Base-by-base conservation (phyloP, 2,113 vertebrate species). In the Gymnorhina tibicen region DNA sequence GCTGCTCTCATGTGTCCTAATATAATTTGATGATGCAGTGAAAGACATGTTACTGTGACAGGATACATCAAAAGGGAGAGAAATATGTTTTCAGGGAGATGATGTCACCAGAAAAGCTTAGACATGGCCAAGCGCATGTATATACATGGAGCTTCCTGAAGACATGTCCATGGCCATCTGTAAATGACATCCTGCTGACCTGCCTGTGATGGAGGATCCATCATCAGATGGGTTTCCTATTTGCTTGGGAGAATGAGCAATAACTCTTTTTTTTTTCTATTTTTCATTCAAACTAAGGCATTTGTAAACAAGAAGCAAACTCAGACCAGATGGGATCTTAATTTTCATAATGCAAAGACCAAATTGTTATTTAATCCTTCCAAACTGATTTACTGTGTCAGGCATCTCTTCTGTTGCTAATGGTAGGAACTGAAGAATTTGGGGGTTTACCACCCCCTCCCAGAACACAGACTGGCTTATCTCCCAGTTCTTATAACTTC, bases 291-390 rank as follows among this genome's bases (percentile, higher is more conserved):
- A 50, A 75, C 17, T 41, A 75, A 72, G 60, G 32, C 85, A 68
- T 94, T 93, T 68, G 47, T 93, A 94, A 97, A 95, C 75, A 95
- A 88, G 35, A 86, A 84, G 21, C 32, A 93, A 94, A 94, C 24
- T 84, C 79, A 78, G 58, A 84, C 52, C 92, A 88, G 87, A 95
- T 96, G 90, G 72, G 49, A 75, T 56, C 52, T 92, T 77, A 59
- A 44, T 93, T 95, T 92, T 91, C 56, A 30, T 84, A 81, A 80
- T 64, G 75, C 76, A 75, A 84, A 81, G 59, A 84, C 68, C 72
- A 81, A 86, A 86, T 41, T 73, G 59, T 77, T 94, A 77, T 84
- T 95, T 95, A 94, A 96, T 88, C 56, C 39, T 74, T 93, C 58
- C 56, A 84, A 67, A 59, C 1, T 20, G 42, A 81, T 90, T 83